Evolutionary conservation across 1,140 invertebrate genomes (phyloP).

Genomic region (Cydia splendana): DNA sequence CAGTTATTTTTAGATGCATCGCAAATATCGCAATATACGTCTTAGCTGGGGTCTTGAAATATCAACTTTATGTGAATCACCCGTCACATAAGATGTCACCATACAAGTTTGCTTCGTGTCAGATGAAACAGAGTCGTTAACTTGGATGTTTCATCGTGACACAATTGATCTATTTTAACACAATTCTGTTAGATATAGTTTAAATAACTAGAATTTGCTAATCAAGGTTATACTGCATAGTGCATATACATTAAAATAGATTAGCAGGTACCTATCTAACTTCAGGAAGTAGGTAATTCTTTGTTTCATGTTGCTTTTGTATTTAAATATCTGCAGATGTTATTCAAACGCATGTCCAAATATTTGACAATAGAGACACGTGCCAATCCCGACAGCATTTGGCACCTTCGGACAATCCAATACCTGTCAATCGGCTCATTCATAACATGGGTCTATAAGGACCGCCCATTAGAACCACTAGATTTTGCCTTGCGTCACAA

Average conservation of each 20-base stretch:
- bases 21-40: not conserved
- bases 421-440: conserved; percentile 53
- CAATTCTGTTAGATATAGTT: conserved; percentile 7
- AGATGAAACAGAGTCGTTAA: not conserved
- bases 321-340: not conserved
- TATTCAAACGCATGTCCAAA: conserved; percentile 23
- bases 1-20: not conserved
- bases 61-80: conserved; percentile 12
- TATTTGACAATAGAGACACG: conserved; percentile 36
- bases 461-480: conserved; percentile 52
- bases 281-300: not conserved
- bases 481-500: conserved; percentile 53
- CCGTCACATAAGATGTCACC: not conserved
- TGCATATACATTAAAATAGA: too few relatives aligned
- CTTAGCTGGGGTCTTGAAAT: conserved; percentile 6
- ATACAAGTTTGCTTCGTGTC: not conserved
- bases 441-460: conserved; percentile 50
- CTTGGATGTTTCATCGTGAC: not conserved
- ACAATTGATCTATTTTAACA: conserved; percentile 11
- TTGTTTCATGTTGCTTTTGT: not conserved
- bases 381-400: conserved; percentile 41
- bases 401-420: conserved; percentile 44
- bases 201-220: not conserved
- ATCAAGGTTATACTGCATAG: not conserved
- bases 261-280: not conserved